Percentiles rank a stretch among this genome's conserved stretches.
Conservation (phyloP, 2,888 invertebrate species). For the Phyllotreta striolata region DNA sequence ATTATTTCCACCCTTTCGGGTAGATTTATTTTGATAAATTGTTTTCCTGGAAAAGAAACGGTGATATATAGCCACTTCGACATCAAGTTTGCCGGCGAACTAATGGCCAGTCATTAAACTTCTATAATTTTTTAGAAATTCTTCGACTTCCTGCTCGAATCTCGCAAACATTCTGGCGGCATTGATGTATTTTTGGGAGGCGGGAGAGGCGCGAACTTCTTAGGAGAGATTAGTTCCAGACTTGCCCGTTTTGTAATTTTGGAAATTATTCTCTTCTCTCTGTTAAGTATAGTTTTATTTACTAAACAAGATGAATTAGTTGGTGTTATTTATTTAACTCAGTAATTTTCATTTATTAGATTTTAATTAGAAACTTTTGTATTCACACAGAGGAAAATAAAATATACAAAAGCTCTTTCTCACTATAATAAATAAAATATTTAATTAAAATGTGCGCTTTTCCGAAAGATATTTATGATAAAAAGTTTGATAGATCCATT, state of each 20-base stretch:
- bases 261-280: not conserved
- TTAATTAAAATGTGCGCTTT: no score
- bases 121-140: conserved; percentile 26
- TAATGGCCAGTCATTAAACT: conserved; percentile 34
- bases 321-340: not conserved
- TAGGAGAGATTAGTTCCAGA: conserved; percentile 13
- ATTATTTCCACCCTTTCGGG: conserved; percentile 31
- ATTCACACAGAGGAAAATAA: no score
- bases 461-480: no score
- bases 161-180: conserved; percentile 2
- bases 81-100: conserved; percentile 30
- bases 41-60: conserved; percentile 29
- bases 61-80: conserved; percentile 35
- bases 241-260: conserved; percentile 10
- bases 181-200: conserved; percentile 22
- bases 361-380: no score
- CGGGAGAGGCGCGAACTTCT: not conserved
- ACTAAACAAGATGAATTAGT: not conserved
- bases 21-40: conserved; percentile 37
- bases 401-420: no score
- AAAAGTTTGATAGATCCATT: no score
- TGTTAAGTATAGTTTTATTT: not conserved
- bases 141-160: conserved; percentile 15
- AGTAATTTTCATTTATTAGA: not conserved
- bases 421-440: no score